Evolutionary conservation across 2,888 invertebrate species (phyloP).

Genomic region (Prosapia bicincta): DNA sequence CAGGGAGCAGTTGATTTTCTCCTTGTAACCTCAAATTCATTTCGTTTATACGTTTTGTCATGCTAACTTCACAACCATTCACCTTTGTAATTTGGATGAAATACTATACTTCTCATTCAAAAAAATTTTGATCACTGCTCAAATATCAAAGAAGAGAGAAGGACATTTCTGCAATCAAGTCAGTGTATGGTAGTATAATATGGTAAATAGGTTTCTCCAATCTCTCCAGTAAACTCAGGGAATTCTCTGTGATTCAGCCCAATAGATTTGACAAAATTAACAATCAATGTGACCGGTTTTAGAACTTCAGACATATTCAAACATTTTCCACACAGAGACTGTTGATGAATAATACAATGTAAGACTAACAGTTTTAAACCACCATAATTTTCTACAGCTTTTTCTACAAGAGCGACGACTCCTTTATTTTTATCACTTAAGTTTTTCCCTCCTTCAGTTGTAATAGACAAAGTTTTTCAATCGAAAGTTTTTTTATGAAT

Average conservation of each 20-base stretch:
- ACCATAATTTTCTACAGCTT: background rate
- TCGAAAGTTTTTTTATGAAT: no score
- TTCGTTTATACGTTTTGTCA: slow-evolving; percentile 36
- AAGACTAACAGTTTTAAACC: background rate
- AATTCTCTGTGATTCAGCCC: background rate
- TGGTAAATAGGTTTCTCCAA: slow-evolving; percentile 39
- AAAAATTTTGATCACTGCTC: slow-evolving; percentile 36
- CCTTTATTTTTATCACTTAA: background rate
- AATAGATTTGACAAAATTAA: background rate
- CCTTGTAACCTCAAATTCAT: slow-evolving; percentile 39
- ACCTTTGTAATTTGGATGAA: slow-evolving; percentile 36
- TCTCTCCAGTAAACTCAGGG: slow-evolving; percentile 37
- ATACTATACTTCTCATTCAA: slow-evolving; percentile 37
- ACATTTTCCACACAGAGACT: background rate
- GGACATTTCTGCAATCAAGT: slow-evolving; percentile 36
- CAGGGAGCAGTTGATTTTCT: slow-evolving; percentile 38
- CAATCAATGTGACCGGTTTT: background rate
- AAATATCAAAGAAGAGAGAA: slow-evolving; percentile 35
- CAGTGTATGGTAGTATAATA: slow-evolving; percentile 35
- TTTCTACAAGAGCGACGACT: background rate
- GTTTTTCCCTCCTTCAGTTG: background rate
- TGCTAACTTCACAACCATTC: slow-evolving; percentile 39
- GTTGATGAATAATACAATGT: background rate
- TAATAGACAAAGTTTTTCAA: background rate
- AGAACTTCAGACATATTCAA: background rate